A percentile compares a stretch with the other conserved stretches of the same genome.
Conservation (phyloP, 2,888 invertebrate genomes). For the Dolichomitus sp. region DNA sequence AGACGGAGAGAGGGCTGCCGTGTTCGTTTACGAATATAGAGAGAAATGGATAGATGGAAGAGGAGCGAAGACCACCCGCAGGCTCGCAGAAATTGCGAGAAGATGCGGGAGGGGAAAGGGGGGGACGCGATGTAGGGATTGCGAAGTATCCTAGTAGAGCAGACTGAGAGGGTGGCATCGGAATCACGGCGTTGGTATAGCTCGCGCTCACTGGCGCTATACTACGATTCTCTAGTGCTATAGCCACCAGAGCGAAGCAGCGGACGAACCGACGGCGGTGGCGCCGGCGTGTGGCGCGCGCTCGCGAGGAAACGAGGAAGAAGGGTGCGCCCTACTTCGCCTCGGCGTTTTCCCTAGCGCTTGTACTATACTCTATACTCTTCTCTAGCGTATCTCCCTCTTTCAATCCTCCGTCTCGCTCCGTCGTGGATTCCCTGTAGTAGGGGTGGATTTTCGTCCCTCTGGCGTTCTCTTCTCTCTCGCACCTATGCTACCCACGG, state of each 20-base stretch:
- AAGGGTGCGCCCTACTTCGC: constrained; percentile 84
- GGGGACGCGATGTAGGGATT: constrained; percentile 30
- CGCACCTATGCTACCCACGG: constrained; percentile 20
- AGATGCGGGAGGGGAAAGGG: constrained; percentile 44
- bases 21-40: constrained; percentile 41
- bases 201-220: constrained; percentile 17
- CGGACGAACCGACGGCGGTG: constrained; percentile 49
- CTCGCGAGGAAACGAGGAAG: constrained; percentile 70
- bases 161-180: constrained; percentile 70
- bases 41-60: constrained; percentile 27
- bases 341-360: constrained; percentile 77
- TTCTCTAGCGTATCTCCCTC: constrained; percentile 26
- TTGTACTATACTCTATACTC: constrained; percentile 41
- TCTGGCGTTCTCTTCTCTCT: constrained; percentile 36
- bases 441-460: constrained; percentile 57
- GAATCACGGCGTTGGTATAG: constrained; percentile 76
- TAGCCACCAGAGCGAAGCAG: constrained; percentile 62
- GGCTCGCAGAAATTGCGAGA: constrained; percentile 43
- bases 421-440: constrained; percentile 30
- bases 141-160: constrained; percentile 27
- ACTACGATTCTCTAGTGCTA: constrained; percentile 65
- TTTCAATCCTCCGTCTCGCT: constrained; percentile 27
- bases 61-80: constrained; percentile 28
- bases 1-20: constrained; percentile 42
- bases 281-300: constrained; percentile 56